Conservation (phyloP, 2,888 invertebrate genomes). For the Sinhomidia bicolor region DNA sequence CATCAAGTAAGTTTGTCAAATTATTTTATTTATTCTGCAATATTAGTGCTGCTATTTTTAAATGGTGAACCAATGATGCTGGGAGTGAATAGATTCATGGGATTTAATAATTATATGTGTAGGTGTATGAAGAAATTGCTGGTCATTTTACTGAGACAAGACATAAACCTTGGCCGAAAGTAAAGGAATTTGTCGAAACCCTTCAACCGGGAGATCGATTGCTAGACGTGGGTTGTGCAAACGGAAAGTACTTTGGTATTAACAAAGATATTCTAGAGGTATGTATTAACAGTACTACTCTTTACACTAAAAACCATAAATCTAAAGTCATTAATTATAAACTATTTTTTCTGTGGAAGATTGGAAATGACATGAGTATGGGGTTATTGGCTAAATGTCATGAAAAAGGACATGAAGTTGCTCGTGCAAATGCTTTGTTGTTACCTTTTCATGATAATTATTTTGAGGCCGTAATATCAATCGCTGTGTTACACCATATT, state of each 20-base stretch:
- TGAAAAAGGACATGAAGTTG: conserved; percentile 86
- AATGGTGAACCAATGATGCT: no score
- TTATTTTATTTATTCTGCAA: neutral
- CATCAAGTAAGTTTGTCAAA: conserved; percentile 84
- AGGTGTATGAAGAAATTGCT: conserved; percentile 97
- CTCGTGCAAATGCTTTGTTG: conserved; percentile 89
- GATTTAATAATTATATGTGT: no score
- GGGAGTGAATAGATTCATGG: no score
- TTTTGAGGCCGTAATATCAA: conserved; percentile 93
- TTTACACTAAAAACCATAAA: neutral
- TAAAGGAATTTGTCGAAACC: conserved; percentile 88
- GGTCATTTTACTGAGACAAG: conserved; percentile 97
- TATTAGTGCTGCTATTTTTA: no score
- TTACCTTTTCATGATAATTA: conserved; percentile 87
- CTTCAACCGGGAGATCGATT: conserved; percentile 88
- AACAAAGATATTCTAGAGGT: conserved; percentile 86
- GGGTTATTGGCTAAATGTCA: conserved; percentile 87
- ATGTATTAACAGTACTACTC: neutral
- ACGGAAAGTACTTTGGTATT: conserved; percentile 95
- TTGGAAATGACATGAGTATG: conserved; percentile 91
- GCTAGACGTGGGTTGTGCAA: conserved; percentile 98
- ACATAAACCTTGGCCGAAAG: conserved; percentile 96
- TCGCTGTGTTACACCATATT: conserved; percentile 98
- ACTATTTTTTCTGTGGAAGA: conserved; percentile 82
- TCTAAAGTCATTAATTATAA: no score